These are phyloP conservation scores for Brachionus rotundiformis DNA, from an alignment of 1,140 invertebrate species.

Conservation along the genomic window DNA sequence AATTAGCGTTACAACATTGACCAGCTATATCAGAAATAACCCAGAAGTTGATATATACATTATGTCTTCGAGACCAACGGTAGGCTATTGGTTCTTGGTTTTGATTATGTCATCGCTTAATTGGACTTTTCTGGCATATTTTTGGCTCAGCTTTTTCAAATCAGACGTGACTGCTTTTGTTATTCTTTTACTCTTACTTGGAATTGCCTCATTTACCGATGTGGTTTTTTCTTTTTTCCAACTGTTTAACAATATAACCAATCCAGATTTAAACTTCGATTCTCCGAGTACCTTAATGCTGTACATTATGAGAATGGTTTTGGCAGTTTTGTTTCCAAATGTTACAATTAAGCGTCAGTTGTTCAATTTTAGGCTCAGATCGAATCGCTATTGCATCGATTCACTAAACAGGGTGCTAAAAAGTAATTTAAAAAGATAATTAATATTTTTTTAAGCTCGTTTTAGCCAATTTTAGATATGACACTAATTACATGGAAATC, in stretches of 20 bases:
- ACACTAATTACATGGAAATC: constrained; percentile 28
- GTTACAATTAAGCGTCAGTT: constrained; percentile 37
- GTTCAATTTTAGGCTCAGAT: constrained; percentile 22
- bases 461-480: constrained; percentile 32
- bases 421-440: neutral
- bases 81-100: constrained; percentile 31
- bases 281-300: constrained; percentile 8
- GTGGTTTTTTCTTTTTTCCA: constrained; percentile 46
- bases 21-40: constrained; percentile 18
- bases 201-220: constrained; percentile 9
- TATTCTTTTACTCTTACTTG: neutral
- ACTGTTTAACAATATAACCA: constrained; percentile 23
- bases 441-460: neutral
- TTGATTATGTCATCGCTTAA: constrained; percentile 20
- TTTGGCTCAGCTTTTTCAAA: constrained; percentile 45
- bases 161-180: constrained; percentile 51
- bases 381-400: constrained; percentile 33
- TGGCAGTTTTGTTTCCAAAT: constrained; percentile 43
- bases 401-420: constrained; percentile 22
- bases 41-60: constrained; percentile 25
- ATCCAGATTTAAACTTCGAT: constrained; percentile 24
- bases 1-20: constrained; percentile 3
- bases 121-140: constrained; percentile 36
- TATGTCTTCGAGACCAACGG: constrained; percentile 7
- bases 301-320: constrained; percentile 15